phyloP scores from a whole-genome alignment of 2,113 vertebrate species.

The Pterophyllum scalare region DNA sequence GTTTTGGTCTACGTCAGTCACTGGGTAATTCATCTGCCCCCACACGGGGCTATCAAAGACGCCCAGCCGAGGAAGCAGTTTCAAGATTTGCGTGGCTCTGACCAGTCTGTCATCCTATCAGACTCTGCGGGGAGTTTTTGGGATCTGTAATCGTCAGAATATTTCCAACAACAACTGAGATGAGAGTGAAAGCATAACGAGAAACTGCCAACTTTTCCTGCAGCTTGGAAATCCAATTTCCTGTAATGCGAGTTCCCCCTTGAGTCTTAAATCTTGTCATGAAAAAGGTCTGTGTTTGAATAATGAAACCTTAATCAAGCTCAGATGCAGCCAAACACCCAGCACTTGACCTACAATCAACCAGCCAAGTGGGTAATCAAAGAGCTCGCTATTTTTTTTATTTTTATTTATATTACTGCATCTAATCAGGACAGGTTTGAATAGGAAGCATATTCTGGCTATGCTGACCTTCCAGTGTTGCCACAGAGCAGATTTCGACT shows the following conservation, averaged over 20 bases:
- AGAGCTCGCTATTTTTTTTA: not conserved
- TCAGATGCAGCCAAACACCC: conserved; percentile 20
- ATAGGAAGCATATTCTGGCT: not conserved
- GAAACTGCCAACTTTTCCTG: conserved; percentile 7
- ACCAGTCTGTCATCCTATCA: conserved; percentile 41
- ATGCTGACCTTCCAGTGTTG: not conserved
- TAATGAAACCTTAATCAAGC: conserved; percentile 50
- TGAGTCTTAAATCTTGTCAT: conserved; percentile 16
- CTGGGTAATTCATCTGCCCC: conserved; percentile 3
- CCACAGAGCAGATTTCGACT: conserved; percentile 11
- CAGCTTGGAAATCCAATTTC: conserved; percentile 4
- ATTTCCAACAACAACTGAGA: conserved; percentile 40
- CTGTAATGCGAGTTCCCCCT: not conserved
- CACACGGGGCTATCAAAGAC: conserved; percentile 20
- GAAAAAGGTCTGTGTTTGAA: conserved; percentile 52
- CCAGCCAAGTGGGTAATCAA: conserved; percentile 28
- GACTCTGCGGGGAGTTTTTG: conserved; percentile 1
- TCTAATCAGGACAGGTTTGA: conserved; percentile 24
- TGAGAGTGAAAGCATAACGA: not conserved
- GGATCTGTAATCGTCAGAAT: conserved; percentile 17
- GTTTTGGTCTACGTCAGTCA: conserved; percentile 23
- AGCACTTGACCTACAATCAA: conserved; percentile 55
- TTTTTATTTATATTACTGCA: not conserved
- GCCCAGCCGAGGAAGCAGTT: conserved; percentile 25
- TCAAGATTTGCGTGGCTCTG: conserved; percentile 9